Evolutionary conservation across 2,113 vertebrate species (phyloP).

Genomic region (Anguilla japonica): DNA sequence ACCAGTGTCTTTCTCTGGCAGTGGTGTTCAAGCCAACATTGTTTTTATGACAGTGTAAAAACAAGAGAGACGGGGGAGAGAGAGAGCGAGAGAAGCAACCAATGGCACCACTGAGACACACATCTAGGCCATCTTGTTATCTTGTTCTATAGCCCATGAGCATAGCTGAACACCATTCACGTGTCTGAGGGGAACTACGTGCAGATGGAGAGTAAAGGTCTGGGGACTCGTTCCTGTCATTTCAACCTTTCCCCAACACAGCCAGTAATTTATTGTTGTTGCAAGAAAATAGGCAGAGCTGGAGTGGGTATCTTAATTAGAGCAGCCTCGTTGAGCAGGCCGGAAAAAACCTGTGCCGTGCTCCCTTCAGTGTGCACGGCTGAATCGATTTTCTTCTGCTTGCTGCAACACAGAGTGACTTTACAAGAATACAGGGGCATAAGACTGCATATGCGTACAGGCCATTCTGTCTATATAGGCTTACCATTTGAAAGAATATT

Average conservation of each 20-base stretch:
- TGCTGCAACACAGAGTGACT: no score
- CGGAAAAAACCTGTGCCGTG: neutral
- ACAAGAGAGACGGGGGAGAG: conserved; percentile 24
- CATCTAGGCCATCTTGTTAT: conserved; percentile 8
- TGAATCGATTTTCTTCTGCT: no score
- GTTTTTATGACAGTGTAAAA: neutral
- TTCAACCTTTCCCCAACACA: neutral
- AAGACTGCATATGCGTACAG: neutral
- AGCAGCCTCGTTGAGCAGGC: no score
- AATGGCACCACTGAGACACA: neutral
- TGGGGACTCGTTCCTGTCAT: neutral
- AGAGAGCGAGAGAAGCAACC: conserved; percentile 23
- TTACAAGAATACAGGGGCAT: neutral
- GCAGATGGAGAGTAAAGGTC: neutral
- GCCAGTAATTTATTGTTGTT: conserved; percentile 1
- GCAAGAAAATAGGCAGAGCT: neutral
- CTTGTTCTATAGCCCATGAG: neutral
- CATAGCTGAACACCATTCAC: neutral
- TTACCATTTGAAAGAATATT: neutral
- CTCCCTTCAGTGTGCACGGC: neutral
- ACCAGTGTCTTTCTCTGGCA: neutral
- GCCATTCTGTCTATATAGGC: no score
- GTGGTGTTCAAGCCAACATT: neutral
- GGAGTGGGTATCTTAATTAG: neutral
- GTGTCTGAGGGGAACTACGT: neutral